These are phyloP conservation scores for Epirrita christyi DNA, from an alignment of 2,888 invertebrate genomes.

Conservation along the genomic window DNA sequence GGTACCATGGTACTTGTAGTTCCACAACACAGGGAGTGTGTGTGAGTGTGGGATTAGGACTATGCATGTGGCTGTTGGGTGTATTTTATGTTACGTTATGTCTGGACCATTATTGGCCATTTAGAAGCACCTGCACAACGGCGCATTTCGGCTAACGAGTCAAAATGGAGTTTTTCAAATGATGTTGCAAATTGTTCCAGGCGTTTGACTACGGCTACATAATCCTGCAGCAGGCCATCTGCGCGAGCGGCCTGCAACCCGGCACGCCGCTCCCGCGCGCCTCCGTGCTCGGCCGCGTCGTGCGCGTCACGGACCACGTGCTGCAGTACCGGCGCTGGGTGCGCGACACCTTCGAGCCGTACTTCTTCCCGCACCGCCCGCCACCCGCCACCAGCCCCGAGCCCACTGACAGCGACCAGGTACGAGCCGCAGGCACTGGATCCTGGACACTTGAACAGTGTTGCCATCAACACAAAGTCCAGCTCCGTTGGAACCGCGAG, in stretches of 20 bases:
- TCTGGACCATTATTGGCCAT: too few species aligned
- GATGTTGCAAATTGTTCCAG: slow-evolving; percentile 67
- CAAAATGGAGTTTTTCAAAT: too few species aligned
- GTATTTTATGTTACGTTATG: too few species aligned
- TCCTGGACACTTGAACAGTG: too few species aligned
- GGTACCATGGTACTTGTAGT: too few species aligned
- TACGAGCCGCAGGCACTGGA: slow-evolving; percentile 5
- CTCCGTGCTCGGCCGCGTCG: slow-evolving; percentile 94
- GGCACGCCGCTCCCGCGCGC: slow-evolving; percentile 87
- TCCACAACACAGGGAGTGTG: too few species aligned
- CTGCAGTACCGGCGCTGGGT: slow-evolving; percentile 85
- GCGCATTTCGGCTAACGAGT: too few species aligned
- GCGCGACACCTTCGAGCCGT: slow-evolving; percentile 74
- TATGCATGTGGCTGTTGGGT: too few species aligned
- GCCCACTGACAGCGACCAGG: slow-evolving; percentile 27
- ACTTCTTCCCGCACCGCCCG: slow-evolving; percentile 68
- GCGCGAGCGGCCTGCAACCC: slow-evolving; percentile 84
- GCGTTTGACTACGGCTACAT: slow-evolving; percentile 99
- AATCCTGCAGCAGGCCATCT: slow-evolving; percentile 88
- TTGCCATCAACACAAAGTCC: too few species aligned
- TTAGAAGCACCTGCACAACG: too few species aligned
- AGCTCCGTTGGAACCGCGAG: too few species aligned
- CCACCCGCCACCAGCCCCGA: slow-evolving; percentile 31
- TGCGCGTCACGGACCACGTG: slow-evolving; percentile 97
- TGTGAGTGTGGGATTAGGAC: too few species aligned